Percentiles rank a stretch among this genome's conserved stretches.
Evolutionary conservation across 2,113 vertebrate species (phyloP).

Genomic region (Psilopogon haemacephalus): DNA sequence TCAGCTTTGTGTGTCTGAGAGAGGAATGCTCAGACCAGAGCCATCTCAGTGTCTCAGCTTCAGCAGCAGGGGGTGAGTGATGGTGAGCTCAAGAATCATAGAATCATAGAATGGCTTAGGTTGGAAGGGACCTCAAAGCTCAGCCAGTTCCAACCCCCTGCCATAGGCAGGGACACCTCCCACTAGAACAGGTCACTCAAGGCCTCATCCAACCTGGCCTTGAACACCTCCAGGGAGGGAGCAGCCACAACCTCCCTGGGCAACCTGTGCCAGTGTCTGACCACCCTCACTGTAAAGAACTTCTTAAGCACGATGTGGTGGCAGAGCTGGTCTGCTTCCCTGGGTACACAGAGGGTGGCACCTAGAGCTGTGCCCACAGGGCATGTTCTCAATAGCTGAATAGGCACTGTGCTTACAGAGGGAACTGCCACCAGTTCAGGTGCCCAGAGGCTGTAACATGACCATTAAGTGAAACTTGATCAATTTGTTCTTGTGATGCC

Average conservation of each 20-base stretch:
- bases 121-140: too few species aligned
- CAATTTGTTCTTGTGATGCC: background rate
- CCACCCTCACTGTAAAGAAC: too few species aligned
- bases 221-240: too few species aligned
- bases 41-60: background rate
- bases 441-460: background rate
- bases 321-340: background rate
- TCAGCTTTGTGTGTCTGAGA: background rate
- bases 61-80: background rate
- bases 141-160: too few species aligned
- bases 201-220: too few species aligned
- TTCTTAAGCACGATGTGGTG: background rate
- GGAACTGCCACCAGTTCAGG: background rate
- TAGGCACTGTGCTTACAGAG: background rate
- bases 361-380: background rate
- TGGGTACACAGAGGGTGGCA: background rate
- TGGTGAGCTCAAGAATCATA: background rate
- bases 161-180: too few species aligned
- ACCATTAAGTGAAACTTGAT: background rate
- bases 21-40: background rate
- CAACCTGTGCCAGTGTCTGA: too few species aligned
- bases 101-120: too few species aligned
- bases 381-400: background rate
- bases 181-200: too few species aligned
- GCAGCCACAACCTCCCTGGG: too few species aligned